A percentile compares a stretch with the other conserved stretches of the same genome.
These are phyloP conservation scores for Euplagia quadripunctaria DNA, from an alignment of 2,888 invertebrate genomes.

Conservation along the genomic window DNA sequence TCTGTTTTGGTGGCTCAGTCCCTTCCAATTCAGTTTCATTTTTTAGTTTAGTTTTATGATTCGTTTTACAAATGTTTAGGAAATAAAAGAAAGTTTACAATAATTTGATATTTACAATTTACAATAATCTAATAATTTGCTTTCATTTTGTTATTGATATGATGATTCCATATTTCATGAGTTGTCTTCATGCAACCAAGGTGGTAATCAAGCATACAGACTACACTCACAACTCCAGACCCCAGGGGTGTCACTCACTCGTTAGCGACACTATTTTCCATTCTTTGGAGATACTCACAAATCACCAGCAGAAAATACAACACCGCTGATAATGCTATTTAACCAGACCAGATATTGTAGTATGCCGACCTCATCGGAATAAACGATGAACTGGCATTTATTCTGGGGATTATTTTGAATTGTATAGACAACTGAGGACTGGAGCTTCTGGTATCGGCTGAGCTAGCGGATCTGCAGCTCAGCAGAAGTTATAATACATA, in stretches of 20 bases:
- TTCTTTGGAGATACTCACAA: background rate
- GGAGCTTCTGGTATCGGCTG: too few relatives aligned
- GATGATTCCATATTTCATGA: background rate
- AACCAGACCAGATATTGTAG: too few relatives aligned
- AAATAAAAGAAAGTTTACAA: background rate
- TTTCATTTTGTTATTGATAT: background rate
- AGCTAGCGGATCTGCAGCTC: too few relatives aligned
- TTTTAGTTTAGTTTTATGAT: background rate
- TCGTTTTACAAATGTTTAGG: background rate
- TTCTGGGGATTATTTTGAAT: too few relatives aligned
- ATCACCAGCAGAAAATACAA: background rate
- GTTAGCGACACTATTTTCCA: background rate
- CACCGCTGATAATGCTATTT: too few relatives aligned
- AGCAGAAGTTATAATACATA: too few relatives aligned
- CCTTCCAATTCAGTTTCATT: background rate
- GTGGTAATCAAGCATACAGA: background rate
- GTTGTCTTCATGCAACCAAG: background rate
- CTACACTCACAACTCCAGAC: background rate
- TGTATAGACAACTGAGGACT: too few relatives aligned
- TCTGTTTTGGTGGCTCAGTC: background rate
- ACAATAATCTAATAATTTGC: background rate
- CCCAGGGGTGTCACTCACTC: background rate
- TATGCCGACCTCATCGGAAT: too few relatives aligned
- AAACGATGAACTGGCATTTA: too few relatives aligned
- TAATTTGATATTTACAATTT: too few relatives aligned